Conservation (phyloP, 2,888 invertebrate genomes). For the Pelosia muscerda region DNA sequence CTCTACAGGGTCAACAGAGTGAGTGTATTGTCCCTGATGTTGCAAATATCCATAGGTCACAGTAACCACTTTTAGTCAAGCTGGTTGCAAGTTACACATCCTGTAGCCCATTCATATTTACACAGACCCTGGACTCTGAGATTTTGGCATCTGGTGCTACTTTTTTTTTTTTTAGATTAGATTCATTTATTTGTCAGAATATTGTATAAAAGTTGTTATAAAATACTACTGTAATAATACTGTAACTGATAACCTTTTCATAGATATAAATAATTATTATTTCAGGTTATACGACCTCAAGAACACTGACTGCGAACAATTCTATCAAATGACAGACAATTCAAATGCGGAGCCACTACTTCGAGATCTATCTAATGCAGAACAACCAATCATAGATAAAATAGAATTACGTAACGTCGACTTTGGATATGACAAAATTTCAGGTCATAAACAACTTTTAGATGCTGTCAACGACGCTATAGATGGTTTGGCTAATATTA, state of each 20-base stretch:
- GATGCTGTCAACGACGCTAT: slow-evolving; percentile 79
- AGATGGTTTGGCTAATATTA: slow-evolving; percentile 73
- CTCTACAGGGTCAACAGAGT: too few relatives aligned
- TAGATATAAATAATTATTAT: slow-evolving; percentile 22
- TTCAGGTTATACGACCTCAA: slow-evolving; percentile 75
- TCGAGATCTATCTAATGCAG: slow-evolving; percentile 55
- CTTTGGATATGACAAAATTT: slow-evolving; percentile 72
- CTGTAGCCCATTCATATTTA: too few relatives aligned
- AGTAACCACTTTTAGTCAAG: too few relatives aligned
- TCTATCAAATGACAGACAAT: slow-evolving; percentile 64
- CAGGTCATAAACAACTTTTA: slow-evolving; percentile 73
- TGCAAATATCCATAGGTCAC: too few relatives aligned
- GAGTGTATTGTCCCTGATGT: too few relatives aligned
- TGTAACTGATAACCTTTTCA: not conserved
- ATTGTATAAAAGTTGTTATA: too few relatives aligned
- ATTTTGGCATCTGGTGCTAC: too few relatives aligned
- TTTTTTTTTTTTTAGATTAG: too few relatives aligned
- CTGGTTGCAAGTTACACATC: too few relatives aligned
- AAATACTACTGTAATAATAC: too few relatives aligned
- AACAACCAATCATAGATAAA: slow-evolving; percentile 68
- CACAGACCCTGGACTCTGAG: too few relatives aligned
- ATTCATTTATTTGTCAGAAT: too few relatives aligned
- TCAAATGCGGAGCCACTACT: slow-evolving; percentile 61
- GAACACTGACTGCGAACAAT: slow-evolving; percentile 59
- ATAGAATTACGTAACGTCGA: slow-evolving; percentile 74